Conservation (phyloP, 2,888 invertebrate species). For the Blera fallax region DNA sequence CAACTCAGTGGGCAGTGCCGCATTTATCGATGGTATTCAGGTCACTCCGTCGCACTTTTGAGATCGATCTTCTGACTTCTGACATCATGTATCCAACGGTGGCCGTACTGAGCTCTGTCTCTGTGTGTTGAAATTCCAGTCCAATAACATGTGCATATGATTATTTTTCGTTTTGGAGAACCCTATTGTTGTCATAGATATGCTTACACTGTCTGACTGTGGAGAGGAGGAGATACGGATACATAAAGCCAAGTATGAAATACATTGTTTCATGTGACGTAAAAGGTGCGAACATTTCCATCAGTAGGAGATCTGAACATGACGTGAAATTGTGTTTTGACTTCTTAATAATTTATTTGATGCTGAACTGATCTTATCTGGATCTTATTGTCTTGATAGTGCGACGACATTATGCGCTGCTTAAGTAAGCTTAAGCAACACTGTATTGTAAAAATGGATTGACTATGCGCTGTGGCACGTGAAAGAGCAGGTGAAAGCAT, state of each 20-base stretch:
- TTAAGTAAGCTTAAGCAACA: not conserved
- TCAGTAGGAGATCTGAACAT: not conserved
- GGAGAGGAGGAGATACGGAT: too few species aligned
- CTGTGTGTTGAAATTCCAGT: conserved; percentile 12
- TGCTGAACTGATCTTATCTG: conserved; percentile 13
- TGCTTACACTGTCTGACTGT: not conserved
- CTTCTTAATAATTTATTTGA: conserved; percentile 33
- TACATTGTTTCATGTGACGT: not conserved
- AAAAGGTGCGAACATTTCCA: conserved; percentile 40
- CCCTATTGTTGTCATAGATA: conserved; percentile 18
- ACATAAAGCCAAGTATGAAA: not conserved
- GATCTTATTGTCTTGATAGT: not conserved
- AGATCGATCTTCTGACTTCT: conserved; percentile 52
- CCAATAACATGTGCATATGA: not conserved
- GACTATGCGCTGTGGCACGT: not conserved
- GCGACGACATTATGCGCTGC: not conserved
- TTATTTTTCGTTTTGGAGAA: not conserved
- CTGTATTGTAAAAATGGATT: not conserved
- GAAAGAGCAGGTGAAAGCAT: too few species aligned
- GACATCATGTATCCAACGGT: conserved; percentile 17
- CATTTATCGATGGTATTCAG: conserved; percentile 58
- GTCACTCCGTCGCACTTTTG: conserved; percentile 52
- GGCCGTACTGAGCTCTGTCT: not conserved
- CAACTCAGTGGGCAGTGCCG: conserved; percentile 47
- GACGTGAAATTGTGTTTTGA: not conserved